A percentile compares a stretch with the other conserved stretches of the same genome.
Conservation (phyloP, 2,113 vertebrate species). For the Dasyornis broadbenti region DNA sequence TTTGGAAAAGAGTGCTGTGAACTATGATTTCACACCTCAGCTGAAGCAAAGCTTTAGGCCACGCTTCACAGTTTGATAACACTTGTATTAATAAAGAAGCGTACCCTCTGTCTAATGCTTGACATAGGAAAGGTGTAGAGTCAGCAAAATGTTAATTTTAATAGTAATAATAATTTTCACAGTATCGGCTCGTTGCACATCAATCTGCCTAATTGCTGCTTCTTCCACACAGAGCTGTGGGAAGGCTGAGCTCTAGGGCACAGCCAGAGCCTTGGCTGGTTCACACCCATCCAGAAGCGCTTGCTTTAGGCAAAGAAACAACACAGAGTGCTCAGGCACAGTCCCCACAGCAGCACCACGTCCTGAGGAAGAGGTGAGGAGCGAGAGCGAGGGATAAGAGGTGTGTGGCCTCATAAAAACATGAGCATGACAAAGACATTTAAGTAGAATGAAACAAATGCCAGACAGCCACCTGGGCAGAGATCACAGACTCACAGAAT, state of each 20-base stretch:
- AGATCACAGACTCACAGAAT: neutral
- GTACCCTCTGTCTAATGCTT: neutral
- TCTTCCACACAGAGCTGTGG: neutral
- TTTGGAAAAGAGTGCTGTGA: neutral
- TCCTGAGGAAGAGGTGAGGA: neutral
- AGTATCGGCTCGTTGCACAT: neutral
- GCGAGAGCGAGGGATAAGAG: neutral
- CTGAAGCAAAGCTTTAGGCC: neutral
- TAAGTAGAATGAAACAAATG: neutral
- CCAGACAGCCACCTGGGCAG: neutral
- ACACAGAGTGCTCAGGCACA: neutral
- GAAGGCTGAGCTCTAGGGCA: neutral
- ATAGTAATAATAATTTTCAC: neutral
- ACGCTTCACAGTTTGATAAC: conserved; percentile 14
- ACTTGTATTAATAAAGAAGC: conserved; percentile 26
- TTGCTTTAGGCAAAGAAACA: neutral
- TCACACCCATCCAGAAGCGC: neutral
- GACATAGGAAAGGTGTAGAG: neutral
- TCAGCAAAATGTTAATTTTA: conserved; percentile 47
- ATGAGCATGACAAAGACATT: neutral
- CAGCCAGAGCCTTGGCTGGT: neutral
- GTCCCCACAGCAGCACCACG: neutral
- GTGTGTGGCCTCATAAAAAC: neutral
- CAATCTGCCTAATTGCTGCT: neutral
- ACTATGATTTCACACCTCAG: conserved; percentile 21